Conservation (phyloP, 1,140 invertebrate species). For the Hestina assimilis region DNA sequence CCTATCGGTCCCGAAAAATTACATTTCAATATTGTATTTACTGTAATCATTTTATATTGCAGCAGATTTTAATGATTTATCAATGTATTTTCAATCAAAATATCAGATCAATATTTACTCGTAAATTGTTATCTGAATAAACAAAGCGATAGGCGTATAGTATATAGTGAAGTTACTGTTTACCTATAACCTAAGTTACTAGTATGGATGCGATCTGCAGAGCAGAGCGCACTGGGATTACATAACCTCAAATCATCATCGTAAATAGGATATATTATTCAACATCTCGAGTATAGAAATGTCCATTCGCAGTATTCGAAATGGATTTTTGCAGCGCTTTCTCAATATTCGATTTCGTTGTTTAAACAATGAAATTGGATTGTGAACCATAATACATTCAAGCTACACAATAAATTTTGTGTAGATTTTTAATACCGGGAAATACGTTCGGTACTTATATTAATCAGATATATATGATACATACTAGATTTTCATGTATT, state of each 20-base stretch:
- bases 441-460: too few relatives aligned
- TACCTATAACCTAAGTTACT: conserved; percentile 12
- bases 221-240: conserved; percentile 61
- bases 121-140: conserved; percentile 4
- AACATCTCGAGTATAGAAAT: conserved; percentile 42
- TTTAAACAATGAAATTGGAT: conserved; percentile 65
- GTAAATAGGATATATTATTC: conserved; percentile 58
- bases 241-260: conserved; percentile 54
- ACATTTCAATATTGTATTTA: background rate
- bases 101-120: too few relatives aligned
- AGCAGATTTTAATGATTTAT: too few relatives aligned
- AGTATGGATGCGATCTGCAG: conserved; percentile 42
- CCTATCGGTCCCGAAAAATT: too few relatives aligned
- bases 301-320: conserved; percentile 39
- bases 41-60: background rate
- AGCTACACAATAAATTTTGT: background rate
- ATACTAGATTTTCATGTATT: too few relatives aligned
- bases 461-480: too few relatives aligned
- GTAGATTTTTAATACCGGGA: too few relatives aligned
- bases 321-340: conserved; percentile 55
- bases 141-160: conserved; percentile 2
- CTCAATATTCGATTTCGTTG: conserved; percentile 58
- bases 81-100: too few relatives aligned
- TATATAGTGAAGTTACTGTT: background rate
- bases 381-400: conserved; percentile 23